Evolutionary conservation across 1,140 invertebrate genomes (phyloP), one percentile per base, ranked within the genome.

Genomic region (Neodiprion lecontei): DNA sequence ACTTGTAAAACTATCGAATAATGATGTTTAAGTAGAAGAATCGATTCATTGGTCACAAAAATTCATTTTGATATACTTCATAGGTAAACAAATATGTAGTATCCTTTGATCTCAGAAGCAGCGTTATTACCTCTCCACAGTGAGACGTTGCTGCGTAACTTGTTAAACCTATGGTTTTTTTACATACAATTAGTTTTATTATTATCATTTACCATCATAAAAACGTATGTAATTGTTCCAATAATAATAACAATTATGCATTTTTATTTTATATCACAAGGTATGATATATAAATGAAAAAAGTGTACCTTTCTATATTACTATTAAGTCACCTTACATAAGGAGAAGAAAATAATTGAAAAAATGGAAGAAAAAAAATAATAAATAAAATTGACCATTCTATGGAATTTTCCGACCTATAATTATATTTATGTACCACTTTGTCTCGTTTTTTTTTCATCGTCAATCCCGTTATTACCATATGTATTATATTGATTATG

Each of bases 251-350:
- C 72, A 70, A 79, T 81, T 40, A 82, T 81, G 79, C 77, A 82
- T 77, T 80, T 82, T 84, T 84, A 84, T 83, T 84, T 40, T 81
- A 81, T 82, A 81, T 83, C 77, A 79, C 79, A 80, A 77, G 78
- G 73, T 76, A 81, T 40, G 28, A 40, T 40, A 40, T 40, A 40
- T 81, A 81, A 83, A 79, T 81, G 80, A 81, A 71, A 73, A 79
- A 83, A 82, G 78, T 84, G 79, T 83, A 82, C 79, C 79, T 83
- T 81, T 84, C 80, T 82, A 83, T 83, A 80, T 82, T 81, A 84
- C 76, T 82, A 77, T 83, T 83, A 83, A 82, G 80, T 80, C 81
- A 82, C 80, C 81, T 82, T 83, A 84, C 75, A 78, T 79, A 79
- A 84, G 81, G 82, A 81, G 83, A 83, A 81, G 3, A 61, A 61